phyloP scores from a whole-genome alignment of 2,797 vertebrate species.

The Cephalopachus bancanus region DNA sequence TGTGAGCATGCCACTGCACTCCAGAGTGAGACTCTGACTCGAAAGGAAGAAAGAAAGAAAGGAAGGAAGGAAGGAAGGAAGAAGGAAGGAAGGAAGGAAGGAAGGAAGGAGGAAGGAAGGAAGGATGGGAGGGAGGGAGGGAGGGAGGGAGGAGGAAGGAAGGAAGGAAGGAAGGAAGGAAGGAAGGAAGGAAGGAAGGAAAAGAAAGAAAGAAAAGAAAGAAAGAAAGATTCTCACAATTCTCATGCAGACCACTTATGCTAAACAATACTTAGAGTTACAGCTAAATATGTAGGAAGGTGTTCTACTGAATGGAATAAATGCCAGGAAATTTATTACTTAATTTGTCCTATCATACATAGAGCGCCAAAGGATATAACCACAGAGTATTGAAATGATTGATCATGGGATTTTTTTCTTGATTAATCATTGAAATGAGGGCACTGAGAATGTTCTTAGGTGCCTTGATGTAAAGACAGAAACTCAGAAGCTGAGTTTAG shows the following conservation, averaged over 20 bases:
- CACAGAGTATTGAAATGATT: neutral
- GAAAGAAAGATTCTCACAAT: neutral
- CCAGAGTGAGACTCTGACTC: too few species aligned
- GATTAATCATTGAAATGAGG: neutral
- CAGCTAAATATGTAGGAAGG: neutral
- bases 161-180: too few species aligned
- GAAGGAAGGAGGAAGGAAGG: too few species aligned
- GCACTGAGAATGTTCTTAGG: neutral
- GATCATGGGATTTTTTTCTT: neutral
- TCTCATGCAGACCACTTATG: neutral
- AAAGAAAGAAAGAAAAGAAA: too few species aligned
- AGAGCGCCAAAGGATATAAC: neutral
- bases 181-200: too few species aligned
- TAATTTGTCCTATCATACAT: neutral
- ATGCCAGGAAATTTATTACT: neutral
- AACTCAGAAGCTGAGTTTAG: neutral
- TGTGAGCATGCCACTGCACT: too few species aligned
- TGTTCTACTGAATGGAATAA: neutral
- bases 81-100: too few species aligned
- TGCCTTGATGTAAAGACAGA: neutral
- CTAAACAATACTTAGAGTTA: conserved; percentile 10
- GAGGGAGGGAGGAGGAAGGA: too few species aligned
- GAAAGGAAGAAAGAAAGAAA: too few species aligned
- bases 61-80: too few species aligned
- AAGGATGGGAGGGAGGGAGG: too few species aligned